These are phyloP conservation scores for Strigamia maritima DNA, from an alignment of 2,888 invertebrate species.

Conservation along the genomic window DNA sequence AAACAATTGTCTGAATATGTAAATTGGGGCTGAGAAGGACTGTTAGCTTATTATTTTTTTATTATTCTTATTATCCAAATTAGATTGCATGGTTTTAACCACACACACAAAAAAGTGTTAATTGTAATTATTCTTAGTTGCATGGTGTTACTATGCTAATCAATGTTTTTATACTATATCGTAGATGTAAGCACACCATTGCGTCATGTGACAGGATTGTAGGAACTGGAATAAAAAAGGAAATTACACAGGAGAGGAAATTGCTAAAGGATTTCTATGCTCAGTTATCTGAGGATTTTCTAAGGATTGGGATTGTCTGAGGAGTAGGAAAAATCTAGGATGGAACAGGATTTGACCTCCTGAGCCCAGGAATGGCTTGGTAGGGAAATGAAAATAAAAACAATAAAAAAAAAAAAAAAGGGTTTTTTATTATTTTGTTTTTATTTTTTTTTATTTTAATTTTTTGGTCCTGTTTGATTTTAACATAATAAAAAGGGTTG, in stretches of 20 bases:
- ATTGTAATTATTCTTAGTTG: not conserved
- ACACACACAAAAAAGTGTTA: not conserved
- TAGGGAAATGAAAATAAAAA: conserved; percentile 15
- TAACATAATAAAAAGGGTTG: not conserved
- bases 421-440: not conserved
- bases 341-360: not conserved
- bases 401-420: conserved; percentile 2
- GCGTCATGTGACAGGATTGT: not conserved
- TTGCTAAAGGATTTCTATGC: not conserved
- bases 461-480: not conserved
- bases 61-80: not conserved
- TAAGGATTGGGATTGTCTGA: not conserved
- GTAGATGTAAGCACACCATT: conserved; percentile 15
- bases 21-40: no score
- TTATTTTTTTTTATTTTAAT: not conserved
- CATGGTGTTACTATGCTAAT: conserved; percentile 7
- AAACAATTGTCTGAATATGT: no score
- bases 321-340: not conserved
- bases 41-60: no score
- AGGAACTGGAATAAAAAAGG: conserved; percentile 10
- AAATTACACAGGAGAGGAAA: not conserved
- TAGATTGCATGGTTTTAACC: not conserved
- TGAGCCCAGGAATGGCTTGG: conserved; percentile 17
- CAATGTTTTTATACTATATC: conserved; percentile 12
- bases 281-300: not conserved